Evolutionary conservation across 2,113 vertebrate species (phyloP), one percentile per base, ranked within the genome.

Genomic region (Gadus macrocephalus): DNA sequence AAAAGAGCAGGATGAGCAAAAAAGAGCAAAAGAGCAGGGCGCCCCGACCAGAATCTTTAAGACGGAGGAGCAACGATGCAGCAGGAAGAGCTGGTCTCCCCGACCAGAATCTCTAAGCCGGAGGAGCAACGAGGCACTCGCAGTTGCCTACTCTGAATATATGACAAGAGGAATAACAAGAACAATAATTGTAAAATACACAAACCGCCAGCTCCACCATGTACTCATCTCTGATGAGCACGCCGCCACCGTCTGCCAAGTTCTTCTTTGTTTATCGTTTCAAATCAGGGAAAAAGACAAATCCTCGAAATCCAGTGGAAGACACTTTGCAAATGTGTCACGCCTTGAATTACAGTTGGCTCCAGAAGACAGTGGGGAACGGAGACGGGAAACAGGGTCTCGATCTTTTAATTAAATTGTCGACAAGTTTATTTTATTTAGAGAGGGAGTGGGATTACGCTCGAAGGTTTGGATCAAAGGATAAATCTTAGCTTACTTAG

Each of bases 401-500:
- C 27, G 58, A 76, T 79, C 75, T 72, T 81, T 85, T 86, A 89
- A 91, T 91, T 89, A 88, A 86, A 89, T 74, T 86, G 86, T 79
- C 69, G 79, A 82, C 82, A 77, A 84, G 73, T 88, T 89, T 86
- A 84, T 89, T 88, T 88, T 76, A 80, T 82, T 82, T 73, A 28
- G 70, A 67, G 76, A 16, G 38, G 62, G 25, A 19, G 75, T 58
- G 38, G 67, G 88, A 85, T 87, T 85, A 89, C 80, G 65, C 83
- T 84, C 77, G 64, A 55, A 81, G 81, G 85, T 83, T 81, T 58
- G 82, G 87, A 91, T 91, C 88, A 92, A 89, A 90, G 86, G 81
- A 87, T 86, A 84, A 86, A 86, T 67, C 78, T 79, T 80, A 81
- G 81, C 84, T 84, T 71, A 66, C 6, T 17, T 56, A 31, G 70